Percentiles rank a stretch among this genome's conserved stretches.
phyloP scores from a whole-genome alignment of 1,140 invertebrate genomes.

The Paraescarpia echinospica region DNA sequence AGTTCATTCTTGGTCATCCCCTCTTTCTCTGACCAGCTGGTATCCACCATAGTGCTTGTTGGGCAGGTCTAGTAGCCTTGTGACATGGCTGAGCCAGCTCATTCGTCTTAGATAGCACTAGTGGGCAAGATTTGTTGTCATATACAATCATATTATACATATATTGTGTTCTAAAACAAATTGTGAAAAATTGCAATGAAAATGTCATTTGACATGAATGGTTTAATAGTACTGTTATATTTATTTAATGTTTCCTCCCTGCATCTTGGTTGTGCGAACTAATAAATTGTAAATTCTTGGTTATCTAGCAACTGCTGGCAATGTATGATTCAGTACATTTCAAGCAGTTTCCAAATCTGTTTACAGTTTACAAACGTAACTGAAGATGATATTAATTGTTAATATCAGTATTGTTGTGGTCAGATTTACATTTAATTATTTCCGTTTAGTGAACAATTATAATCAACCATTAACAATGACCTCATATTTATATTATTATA shows the following conservation, averaged over 20 bases:
- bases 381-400: neutral
- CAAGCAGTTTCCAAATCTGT: neutral
- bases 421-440: neutral
- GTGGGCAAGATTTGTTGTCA: neutral
- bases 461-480: neutral
- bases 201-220: neutral
- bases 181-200: neutral
- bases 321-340: neutral
- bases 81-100: too few species aligned
- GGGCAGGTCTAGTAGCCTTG: too few species aligned
- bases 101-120: neutral
- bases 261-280: too few species aligned
- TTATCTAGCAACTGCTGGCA: too few species aligned
- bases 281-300: too few species aligned
- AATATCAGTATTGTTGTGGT: neutral
- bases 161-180: neutral
- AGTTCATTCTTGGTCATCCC: too few species aligned
- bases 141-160: neutral
- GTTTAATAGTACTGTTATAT: too few species aligned
- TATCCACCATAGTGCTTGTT: too few species aligned
- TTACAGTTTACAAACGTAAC: neutral
- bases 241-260: too few species aligned
- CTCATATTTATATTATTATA: too few species aligned
- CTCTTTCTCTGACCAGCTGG: too few species aligned
- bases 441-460: neutral